phyloP scores from a whole-genome alignment of 2,113 vertebrate genomes.

The Psittacula cyanocephala region DNA sequence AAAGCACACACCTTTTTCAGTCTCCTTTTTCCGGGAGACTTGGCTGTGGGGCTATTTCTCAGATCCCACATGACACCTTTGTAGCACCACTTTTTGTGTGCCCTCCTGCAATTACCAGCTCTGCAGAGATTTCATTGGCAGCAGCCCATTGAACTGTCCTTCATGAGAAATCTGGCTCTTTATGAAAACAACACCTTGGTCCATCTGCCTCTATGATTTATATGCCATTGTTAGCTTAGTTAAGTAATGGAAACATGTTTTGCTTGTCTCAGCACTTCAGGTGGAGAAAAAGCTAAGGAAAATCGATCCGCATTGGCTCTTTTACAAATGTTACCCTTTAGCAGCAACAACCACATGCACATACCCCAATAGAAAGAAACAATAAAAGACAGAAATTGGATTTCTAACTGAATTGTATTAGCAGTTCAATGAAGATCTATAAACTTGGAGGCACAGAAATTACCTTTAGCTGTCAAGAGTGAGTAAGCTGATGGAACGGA shows the following conservation, averaged over 20 bases:
- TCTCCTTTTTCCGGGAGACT: conserved; percentile 25
- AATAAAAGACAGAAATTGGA: conserved; percentile 24
- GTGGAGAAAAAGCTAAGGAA: background rate
- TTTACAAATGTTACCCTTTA: conserved; percentile 10
- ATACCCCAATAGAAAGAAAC: background rate
- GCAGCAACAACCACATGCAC: background rate
- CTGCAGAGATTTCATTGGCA: conserved; percentile 68
- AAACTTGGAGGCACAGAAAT: conserved; percentile 37
- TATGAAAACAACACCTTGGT: conserved; percentile 72
- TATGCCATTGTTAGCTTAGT: conserved; percentile 63
- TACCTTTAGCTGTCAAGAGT: conserved; percentile 24
- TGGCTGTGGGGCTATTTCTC: conserved; percentile 35
- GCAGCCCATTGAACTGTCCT: conserved; percentile 77
- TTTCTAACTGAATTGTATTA: conserved; percentile 35
- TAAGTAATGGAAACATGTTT: conserved; percentile 71
- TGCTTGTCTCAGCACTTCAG: conserved; percentile 65
- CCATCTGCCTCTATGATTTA: conserved; percentile 68
- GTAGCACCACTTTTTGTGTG: conserved; percentile 34
- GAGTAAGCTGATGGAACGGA: conserved; percentile 12
- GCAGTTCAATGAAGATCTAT: conserved; percentile 56
- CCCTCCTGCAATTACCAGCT: conserved; percentile 67
- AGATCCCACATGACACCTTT: conserved; percentile 52
- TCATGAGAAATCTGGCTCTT: conserved; percentile 70
- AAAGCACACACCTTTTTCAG: conserved; percentile 33
- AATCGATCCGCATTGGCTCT: conserved; percentile 6